Conservation (phyloP, 2,113 vertebrate genomes). For the Equus quagga region DNA sequence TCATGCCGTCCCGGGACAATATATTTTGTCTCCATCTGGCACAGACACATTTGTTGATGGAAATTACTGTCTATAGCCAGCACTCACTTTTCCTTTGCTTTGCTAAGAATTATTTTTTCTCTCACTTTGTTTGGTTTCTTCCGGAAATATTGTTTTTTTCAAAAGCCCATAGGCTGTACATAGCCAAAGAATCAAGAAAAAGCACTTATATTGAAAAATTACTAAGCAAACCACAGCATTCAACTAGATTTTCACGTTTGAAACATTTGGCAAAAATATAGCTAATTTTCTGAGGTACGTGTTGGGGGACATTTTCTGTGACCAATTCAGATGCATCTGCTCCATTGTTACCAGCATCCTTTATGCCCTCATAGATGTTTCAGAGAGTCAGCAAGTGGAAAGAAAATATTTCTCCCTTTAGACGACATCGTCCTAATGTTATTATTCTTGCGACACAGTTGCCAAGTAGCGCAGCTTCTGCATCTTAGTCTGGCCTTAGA, state of each 20-base stretch:
- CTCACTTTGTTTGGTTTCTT: neutral
- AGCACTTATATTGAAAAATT: conserved; percentile 3
- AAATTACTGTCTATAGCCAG: neutral
- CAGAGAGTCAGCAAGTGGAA: conserved; percentile 25
- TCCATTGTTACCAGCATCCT: neutral
- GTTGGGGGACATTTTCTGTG: neutral
- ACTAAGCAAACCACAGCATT: neutral
- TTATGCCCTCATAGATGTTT: neutral
- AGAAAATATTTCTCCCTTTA: conserved; percentile 40
- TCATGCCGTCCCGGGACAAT: neutral
- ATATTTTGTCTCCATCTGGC: neutral
- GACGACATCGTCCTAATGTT: conserved; percentile 3
- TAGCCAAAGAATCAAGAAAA: neutral
- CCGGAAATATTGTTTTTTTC: conserved; percentile 15
- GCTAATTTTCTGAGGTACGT: neutral
- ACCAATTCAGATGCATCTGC: neutral
- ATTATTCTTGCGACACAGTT: neutral
- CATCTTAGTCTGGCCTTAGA: neutral
- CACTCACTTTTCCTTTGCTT: neutral
- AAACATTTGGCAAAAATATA: neutral
- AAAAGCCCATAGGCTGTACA: neutral
- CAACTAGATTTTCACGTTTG: neutral
- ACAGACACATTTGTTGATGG: neutral
- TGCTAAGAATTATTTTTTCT: neutral
- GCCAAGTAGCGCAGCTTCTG: neutral